phyloP scores from a whole-genome alignment of 2,797 vertebrate species.

The Anguilla obscura region DNA sequence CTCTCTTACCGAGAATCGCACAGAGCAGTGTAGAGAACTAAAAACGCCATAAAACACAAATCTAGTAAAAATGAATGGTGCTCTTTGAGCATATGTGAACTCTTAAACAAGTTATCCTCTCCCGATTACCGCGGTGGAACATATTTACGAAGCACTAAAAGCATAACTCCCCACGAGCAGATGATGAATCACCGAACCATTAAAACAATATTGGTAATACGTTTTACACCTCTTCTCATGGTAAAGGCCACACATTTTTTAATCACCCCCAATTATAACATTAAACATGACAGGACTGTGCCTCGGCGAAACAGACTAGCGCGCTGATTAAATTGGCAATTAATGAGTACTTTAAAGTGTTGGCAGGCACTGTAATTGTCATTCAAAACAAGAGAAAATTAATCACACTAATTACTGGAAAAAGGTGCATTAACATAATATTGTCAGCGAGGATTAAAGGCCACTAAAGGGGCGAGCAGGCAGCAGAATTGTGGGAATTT shows the following conservation, averaged over 20 bases:
- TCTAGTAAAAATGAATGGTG: slow-evolving; percentile 55
- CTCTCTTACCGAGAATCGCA: slow-evolving; percentile 44
- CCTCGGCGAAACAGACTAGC: slow-evolving; percentile 65
- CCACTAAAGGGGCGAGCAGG: slow-evolving; percentile 29
- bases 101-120: slow-evolving; percentile 56
- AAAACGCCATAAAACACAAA: slow-evolving; percentile 37
- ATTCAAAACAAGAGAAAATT: slow-evolving; percentile 75
- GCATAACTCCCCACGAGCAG: slow-evolving; percentile 55
- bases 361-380: slow-evolving; percentile 72
- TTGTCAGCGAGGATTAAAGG: slow-evolving; percentile 39
- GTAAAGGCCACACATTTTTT: slow-evolving; percentile 55
- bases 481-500: neutral
- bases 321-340: slow-evolving; percentile 75
- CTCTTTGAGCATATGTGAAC: slow-evolving; percentile 44
- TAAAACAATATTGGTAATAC: slow-evolving; percentile 45
- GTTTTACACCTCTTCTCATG: slow-evolving; percentile 41
- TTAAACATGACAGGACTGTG: slow-evolving; percentile 75
- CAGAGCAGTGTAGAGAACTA: slow-evolving; percentile 55
- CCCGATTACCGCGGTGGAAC: slow-evolving; percentile 44
- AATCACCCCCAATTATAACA: slow-evolving; percentile 78
- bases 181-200: slow-evolving; percentile 55
- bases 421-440: slow-evolving; percentile 63
- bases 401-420: slow-evolving; percentile 75
- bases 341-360: slow-evolving; percentile 78
- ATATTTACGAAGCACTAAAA: slow-evolving; percentile 65